A percentile compares a stretch with the other conserved stretches of the same genome.
phyloP scores from a whole-genome alignment of 2,797 vertebrate species.

The Coregonus sp. region DNA sequence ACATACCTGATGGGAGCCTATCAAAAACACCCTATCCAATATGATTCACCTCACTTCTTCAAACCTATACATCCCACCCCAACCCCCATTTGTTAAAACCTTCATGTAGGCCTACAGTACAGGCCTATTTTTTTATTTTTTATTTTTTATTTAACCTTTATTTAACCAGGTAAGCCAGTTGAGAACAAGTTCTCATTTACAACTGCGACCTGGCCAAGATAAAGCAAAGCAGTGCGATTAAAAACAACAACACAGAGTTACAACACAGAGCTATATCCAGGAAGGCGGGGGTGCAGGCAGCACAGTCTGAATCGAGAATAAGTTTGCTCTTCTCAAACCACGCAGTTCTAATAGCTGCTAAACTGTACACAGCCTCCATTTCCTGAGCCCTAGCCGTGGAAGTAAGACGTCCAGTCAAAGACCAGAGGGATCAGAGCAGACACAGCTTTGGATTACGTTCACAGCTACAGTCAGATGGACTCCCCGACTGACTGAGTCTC shows the following conservation, averaged over 20 bases:
- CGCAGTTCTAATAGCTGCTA: not conserved
- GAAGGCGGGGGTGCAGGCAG: not conserved
- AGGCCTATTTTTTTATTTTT: not conserved
- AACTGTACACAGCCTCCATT: not conserved
- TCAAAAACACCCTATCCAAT: not conserved
- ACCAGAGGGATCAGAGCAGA: not conserved
- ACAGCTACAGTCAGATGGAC: not conserved
- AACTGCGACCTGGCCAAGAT: too few species aligned
- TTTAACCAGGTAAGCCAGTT: too few species aligned
- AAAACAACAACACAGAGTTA: too few species aligned
- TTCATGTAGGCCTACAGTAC: not conserved
- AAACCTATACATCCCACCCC: not conserved
- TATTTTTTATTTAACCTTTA: too few species aligned
- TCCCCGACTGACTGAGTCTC: not conserved
- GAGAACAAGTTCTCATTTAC: too few species aligned
- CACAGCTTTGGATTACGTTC: not conserved
- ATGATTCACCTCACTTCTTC: not conserved
- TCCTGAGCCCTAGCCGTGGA: not conserved
- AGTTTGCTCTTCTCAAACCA: too few species aligned
- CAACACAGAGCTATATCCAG: not conserved
- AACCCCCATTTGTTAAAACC: not conserved
- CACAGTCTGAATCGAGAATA: too few species aligned
- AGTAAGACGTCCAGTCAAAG: not conserved
- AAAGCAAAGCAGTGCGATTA: too few species aligned
- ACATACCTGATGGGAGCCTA: conserved; percentile 13